Evolutionary conservation across 2,888 invertebrate genomes (phyloP).

Genomic region (Thyatira batis): DNA sequence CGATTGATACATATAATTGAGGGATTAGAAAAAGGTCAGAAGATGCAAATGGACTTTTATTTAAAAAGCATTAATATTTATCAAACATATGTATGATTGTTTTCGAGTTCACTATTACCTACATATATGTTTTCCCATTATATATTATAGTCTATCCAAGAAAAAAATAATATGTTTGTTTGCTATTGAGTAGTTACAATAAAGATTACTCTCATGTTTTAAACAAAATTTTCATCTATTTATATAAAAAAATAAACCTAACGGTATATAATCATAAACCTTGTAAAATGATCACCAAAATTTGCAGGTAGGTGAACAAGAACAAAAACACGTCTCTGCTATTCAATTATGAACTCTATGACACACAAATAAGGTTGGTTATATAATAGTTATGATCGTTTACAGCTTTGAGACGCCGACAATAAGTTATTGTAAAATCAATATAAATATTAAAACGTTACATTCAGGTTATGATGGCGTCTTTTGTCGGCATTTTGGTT

Average conservation of each 20-base stretch:
- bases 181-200: no score
- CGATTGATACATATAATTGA: background rate
- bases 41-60: no score
- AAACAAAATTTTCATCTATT: no score
- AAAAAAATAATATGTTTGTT: no score
- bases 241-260: no score
- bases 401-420: conserved; percentile 62
- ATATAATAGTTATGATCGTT: conserved; percentile 56
- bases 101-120: no score
- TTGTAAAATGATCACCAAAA: background rate
- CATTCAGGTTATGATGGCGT: conserved; percentile 9
- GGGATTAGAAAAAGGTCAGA: no score
- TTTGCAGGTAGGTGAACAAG: background rate
- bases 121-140: no score
- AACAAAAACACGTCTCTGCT: background rate
- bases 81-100: no score
- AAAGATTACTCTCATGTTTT: no score
- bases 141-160: no score
- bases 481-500: background rate
- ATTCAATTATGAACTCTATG: background rate
- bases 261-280: background rate
- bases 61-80: no score
- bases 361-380: background rate
- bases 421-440: conserved; percentile 37
- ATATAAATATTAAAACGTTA: conserved; percentile 48